These are phyloP conservation scores for Helostoma temminkii DNA, from an alignment of 2,797 vertebrate genomes.

Conservation along the genomic window DNA sequence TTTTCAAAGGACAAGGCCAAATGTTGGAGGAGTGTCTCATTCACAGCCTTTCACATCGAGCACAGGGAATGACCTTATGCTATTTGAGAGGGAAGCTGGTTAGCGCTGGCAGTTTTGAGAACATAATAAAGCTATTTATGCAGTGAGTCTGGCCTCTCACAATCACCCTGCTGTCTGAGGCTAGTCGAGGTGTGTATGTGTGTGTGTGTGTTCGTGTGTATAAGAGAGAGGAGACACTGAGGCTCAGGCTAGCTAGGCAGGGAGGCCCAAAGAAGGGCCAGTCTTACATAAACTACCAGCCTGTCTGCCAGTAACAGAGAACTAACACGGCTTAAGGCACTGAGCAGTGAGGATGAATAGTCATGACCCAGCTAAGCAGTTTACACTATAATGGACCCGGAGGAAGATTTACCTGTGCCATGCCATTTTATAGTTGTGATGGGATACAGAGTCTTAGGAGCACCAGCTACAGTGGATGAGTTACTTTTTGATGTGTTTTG, in stretches of 20 bases:
- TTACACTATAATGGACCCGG: conserved; percentile 66
- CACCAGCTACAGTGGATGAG: conserved; percentile 31
- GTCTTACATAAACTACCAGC: conserved; percentile 83
- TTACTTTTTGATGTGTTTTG: conserved; percentile 63
- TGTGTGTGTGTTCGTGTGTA: conserved; percentile 59
- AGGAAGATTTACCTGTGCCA: conserved; percentile 52
- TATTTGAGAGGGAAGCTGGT: conserved; percentile 79
- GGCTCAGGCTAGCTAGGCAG: conserved; percentile 73
- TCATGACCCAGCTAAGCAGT: conserved; percentile 77
- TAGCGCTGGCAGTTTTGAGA: conserved; percentile 78
- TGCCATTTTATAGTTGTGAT: conserved; percentile 53
- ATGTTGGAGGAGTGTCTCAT: conserved; percentile 55
- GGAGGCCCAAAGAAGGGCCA: conserved; percentile 81
- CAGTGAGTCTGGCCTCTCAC: conserved; percentile 82
- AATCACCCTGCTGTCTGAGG: conserved; percentile 83
- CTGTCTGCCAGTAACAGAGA: conserved; percentile 75
- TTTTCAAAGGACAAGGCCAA: conserved; percentile 56
- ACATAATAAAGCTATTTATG: conserved; percentile 88
- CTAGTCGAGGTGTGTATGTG: conserved; percentile 70
- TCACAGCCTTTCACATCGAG: conserved; percentile 60
- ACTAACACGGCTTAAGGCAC: conserved; percentile 75
- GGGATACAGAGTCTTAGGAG: conserved; percentile 21
- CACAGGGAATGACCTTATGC: conserved; percentile 76
- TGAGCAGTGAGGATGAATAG: conserved; percentile 62
- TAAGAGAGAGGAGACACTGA: conserved; percentile 68